Conservation (phyloP, 1,140 invertebrate species). For the Acromyrmex heyeri region DNA sequence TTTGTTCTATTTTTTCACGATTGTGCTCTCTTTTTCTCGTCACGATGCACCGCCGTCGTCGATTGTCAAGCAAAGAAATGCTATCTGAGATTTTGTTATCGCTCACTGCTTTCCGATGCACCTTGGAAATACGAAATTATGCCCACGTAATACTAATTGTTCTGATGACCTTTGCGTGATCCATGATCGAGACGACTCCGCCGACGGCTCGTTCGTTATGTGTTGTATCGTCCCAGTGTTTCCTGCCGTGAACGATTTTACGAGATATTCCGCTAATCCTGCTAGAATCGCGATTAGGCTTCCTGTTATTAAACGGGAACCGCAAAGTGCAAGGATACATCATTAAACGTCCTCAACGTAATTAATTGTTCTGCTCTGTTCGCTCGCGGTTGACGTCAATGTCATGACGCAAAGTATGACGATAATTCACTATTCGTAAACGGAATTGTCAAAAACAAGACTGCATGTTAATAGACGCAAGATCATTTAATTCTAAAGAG, state of each 20-base stretch:
- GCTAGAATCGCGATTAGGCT: conserved; percentile 36
- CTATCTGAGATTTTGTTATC: conserved; percentile 26
- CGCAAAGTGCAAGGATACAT: conserved; percentile 38
- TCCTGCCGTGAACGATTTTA: conserved; percentile 61
- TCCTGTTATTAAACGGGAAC: conserved; percentile 39
- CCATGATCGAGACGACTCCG: conserved; percentile 60
- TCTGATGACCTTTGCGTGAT: conserved; percentile 80
- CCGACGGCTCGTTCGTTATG: conserved; percentile 51
- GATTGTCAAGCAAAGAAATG: neutral
- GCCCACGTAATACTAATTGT: conserved; percentile 74
- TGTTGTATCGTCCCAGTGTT: conserved; percentile 67
- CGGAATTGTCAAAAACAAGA: conserved; percentile 14
- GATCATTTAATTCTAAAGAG: conserved; percentile 22
- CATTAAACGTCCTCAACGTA: conserved; percentile 33
- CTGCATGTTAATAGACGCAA: conserved; percentile 10
- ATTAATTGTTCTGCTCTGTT: conserved; percentile 28
- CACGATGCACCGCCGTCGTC: neutral
- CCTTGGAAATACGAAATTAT: conserved; percentile 70
- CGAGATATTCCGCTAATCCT: conserved; percentile 59
- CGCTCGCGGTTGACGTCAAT: conserved; percentile 5
- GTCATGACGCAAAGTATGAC: neutral
- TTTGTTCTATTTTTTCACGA: conserved; percentile 10
- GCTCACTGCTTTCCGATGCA: conserved; percentile 38
- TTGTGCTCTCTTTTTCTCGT: neutral
- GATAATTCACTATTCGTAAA: neutral